Evolutionary conservation across 2,113 vertebrate genomes (phyloP), one percentile per base, ranked within the genome.

Genomic region (Salvelinus namaycush): DNA sequence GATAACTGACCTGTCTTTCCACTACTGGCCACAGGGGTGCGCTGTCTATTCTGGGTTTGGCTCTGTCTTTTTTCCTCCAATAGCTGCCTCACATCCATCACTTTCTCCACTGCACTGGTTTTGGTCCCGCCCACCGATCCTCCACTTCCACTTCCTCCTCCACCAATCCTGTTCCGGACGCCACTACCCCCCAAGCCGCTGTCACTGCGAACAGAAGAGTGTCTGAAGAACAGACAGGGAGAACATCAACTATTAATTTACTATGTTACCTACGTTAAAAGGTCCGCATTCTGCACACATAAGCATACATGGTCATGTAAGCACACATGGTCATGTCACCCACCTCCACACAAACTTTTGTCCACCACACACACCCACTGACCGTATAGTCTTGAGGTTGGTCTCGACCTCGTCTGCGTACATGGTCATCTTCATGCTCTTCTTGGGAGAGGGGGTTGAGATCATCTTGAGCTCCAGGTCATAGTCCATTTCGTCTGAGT

Each of bases 371-470:
- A 11, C 39, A 34, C 34, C 3, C 2, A 71, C 90, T 89, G 87
- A 99, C 97, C 98, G 91, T 78, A 99, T 96, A 76, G 83, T 96
- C 91, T 96, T 98, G 75, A 99, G 90, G 68, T 96, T 95, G 0
- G 91, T 94, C 71, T 99, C 97, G 72, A 99, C 93, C 88, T 99
- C 97, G 3, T 99, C 98, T 0, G 98, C 97, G 72, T 99, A 99
- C 98, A 99, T 99, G 0, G 98, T 99, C 98, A 99, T 99, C 90
- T 99, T 99, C 95, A 97, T 96, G 93, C 95, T 98, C 82, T 99
- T 99, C 87, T 99, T 99, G 22, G 97, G 97, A 0, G 97, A 99
- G 0, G 98, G 97, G 0, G 97, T 98, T 2, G 98, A 99, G 74
- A 99, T 99, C 98, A 99, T 99, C 89, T 98, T 99, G 80, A 99